These are phyloP conservation scores for Sphenopsis melanotis DNA, from an alignment of 2,797 vertebrate species.

Conservation along the genomic window DNA sequence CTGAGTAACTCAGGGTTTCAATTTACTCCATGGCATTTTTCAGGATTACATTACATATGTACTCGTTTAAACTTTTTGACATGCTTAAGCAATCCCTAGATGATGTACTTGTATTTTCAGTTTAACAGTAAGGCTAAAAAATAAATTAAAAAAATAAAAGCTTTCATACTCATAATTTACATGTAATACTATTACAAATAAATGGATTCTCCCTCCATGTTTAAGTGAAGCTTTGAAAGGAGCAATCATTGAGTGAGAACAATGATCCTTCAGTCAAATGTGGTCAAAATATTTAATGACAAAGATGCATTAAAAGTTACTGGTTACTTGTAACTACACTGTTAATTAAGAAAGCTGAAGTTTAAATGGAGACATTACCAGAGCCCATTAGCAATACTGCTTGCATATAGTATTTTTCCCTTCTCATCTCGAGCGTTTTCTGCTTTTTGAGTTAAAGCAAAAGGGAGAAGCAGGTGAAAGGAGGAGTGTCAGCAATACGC, in stretches of 20 bases:
- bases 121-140: conserved; percentile 73
- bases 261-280: conserved; percentile 71
- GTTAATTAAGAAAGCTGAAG: conserved; percentile 77
- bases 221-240: conserved; percentile 72
- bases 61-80: conserved; percentile 72
- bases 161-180: conserved; percentile 69
- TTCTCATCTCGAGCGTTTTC: conserved; percentile 55
- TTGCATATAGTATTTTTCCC: conserved; percentile 57
- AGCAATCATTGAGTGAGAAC: conserved; percentile 69
- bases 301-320: conserved; percentile 72
- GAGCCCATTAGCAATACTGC: conserved; percentile 71
- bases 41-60: conserved; percentile 70
- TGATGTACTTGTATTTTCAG: conserved; percentile 65
- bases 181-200: conserved; percentile 66
- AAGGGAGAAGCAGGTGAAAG: conserved; percentile 74
- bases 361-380: conserved; percentile 77
- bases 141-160: conserved; percentile 15
- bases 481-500: conserved; percentile 73
- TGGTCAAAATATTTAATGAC: conserved; percentile 74
- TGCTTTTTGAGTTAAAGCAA: conserved; percentile 65
- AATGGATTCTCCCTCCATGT: conserved; percentile 70
- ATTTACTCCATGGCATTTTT: conserved; percentile 61
- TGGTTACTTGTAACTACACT: conserved; percentile 70
- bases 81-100: conserved; percentile 73
- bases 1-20: conserved; percentile 56